A percentile compares a stretch with the other conserved stretches of the same genome.
These are phyloP conservation scores for Eugnorisma glareosa DNA, from an alignment of 2,888 invertebrate species.

Conservation along the genomic window DNA sequence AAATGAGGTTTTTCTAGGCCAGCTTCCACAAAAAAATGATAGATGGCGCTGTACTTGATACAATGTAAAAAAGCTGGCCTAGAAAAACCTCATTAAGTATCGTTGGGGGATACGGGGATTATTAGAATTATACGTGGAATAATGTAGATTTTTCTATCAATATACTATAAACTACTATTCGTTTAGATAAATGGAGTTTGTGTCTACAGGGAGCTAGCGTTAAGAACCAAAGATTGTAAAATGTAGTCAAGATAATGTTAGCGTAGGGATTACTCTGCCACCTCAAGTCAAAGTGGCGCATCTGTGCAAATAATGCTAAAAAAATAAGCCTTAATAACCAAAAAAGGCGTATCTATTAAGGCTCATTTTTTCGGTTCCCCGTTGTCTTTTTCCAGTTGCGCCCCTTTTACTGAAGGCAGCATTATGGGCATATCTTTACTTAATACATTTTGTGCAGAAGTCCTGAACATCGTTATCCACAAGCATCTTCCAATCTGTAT, in stretches of 20 bases:
- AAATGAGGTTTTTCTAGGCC: too few relatives aligned
- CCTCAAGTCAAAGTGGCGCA: not conserved
- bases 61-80: too few relatives aligned
- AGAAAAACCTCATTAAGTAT: too few relatives aligned
- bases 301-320: not conserved
- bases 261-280: slow-evolving; percentile 27
- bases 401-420: not conserved
- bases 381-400: too few relatives aligned
- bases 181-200: slow-evolving; percentile 39
- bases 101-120: not conserved
- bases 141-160: slow-evolving; percentile 61
- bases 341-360: not conserved
- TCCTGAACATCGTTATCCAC: not conserved
- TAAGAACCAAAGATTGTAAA: slow-evolving; percentile 69
- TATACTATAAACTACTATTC: slow-evolving; percentile 54
- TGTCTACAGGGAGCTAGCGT: slow-evolving; percentile 73
- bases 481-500: not conserved
- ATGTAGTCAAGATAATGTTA: slow-evolving; percentile 28
- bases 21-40: too few relatives aligned
- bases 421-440: slow-evolving; percentile 58
- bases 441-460: not conserved
- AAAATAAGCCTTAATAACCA: not conserved
- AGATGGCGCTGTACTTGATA: too few relatives aligned
- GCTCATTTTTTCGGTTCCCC: not conserved
- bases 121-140: slow-evolving; percentile 25